Conservation (phyloP, 2,797 vertebrate species). For the Lutra lutra region DNA sequence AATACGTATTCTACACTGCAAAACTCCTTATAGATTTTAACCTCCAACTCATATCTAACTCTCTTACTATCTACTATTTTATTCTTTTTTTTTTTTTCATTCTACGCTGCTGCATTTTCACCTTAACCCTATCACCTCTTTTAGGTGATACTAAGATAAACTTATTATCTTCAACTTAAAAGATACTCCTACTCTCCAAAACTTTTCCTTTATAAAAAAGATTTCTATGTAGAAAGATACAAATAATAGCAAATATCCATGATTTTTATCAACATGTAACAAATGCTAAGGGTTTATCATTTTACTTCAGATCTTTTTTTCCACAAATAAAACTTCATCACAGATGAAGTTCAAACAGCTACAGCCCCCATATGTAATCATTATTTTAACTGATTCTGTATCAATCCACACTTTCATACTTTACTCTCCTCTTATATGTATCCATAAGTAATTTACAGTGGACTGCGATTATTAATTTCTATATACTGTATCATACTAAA, state of each 20-base stretch:
- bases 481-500: neutral
- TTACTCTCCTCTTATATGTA: neutral
- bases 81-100: neutral
- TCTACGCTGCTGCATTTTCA: neutral
- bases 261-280: neutral
- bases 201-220: neutral
- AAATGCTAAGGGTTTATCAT: neutral
- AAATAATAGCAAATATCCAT: conserved; percentile 32
- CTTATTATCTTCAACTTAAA: neutral
- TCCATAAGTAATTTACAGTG: neutral
- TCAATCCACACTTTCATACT: neutral
- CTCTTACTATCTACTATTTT: neutral
- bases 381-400: neutral
- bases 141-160: neutral
- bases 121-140: neutral
- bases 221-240: neutral
- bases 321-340: conserved; percentile 19
- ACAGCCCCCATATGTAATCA: neutral
- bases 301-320: neutral
- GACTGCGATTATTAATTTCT: neutral
- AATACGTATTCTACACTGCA: neutral
- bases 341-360: neutral
- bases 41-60: neutral
- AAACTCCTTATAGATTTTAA: neutral
- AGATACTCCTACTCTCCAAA: neutral